Evolutionary conservation across 2,113 vertebrate genomes (phyloP).

Genomic region (Sinocyclocheilus anshuiensis): DNA sequence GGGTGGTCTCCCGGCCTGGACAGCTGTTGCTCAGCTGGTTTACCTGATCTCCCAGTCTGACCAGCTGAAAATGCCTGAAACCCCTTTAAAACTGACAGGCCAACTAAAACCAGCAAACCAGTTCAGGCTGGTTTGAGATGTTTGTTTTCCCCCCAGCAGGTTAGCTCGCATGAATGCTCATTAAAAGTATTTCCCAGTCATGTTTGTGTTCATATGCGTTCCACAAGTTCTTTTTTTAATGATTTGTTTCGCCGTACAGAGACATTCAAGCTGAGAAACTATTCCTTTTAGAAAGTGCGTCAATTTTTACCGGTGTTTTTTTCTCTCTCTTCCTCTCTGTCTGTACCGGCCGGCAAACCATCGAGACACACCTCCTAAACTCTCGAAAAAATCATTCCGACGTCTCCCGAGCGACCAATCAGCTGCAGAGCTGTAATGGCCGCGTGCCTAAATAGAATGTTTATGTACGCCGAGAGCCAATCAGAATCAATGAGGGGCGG

Average conservation of each 20-base stretch:
- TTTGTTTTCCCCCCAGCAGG: neutral
- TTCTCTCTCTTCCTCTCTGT: conserved; percentile 38
- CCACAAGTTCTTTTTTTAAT: neutral
- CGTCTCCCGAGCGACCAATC: conserved; percentile 65
- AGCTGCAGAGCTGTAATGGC: conserved; percentile 59
- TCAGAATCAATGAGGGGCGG: conserved; percentile 64
- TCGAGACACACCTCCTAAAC: conserved; percentile 64
- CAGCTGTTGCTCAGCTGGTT: no score
- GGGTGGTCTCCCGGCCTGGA: neutral
- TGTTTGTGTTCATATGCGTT: neutral
- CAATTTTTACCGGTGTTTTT: neutral
- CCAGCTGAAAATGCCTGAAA: neutral
- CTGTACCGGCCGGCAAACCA: conserved; percentile 76
- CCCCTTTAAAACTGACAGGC: neutral
- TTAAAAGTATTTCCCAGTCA: neutral
- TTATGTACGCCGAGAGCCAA: conserved; percentile 71
- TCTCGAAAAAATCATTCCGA: conserved; percentile 59
- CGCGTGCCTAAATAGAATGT: conserved; percentile 77
- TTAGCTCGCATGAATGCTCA: neutral
- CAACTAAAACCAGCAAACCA: neutral
- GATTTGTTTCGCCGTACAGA: neutral
- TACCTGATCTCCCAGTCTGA: neutral
- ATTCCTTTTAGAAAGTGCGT: neutral
- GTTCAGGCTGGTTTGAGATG: conserved; percentile 8
- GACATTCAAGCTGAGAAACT: no score